Conservation (phyloP, 2,888 invertebrate species). For the Imbricaverruca yamaguchii region DNA sequence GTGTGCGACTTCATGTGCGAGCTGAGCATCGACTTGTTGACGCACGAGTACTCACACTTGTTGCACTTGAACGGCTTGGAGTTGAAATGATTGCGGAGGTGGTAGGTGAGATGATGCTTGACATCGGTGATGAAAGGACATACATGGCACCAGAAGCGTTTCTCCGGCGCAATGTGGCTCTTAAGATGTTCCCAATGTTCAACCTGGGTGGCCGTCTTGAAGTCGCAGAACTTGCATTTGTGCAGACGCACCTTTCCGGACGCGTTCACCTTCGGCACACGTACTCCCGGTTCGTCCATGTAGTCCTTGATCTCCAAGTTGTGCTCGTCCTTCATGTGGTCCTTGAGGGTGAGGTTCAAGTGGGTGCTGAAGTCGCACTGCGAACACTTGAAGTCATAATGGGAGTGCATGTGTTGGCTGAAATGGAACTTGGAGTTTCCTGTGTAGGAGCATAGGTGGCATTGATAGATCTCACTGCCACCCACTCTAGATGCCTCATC, state of each 20-base stretch:
- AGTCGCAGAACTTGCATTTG: slow-evolving; percentile 87
- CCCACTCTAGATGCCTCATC: slow-evolving; percentile 29
- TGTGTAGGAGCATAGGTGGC: slow-evolving; percentile 48
- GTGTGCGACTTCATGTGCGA: slow-evolving; percentile 93
- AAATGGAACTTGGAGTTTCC: slow-evolving; percentile 46
- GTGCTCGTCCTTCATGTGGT: slow-evolving; percentile 48
- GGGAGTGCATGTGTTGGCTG: slow-evolving; percentile 50
- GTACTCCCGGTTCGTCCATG: slow-evolving; percentile 38
- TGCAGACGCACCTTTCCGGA: slow-evolving; percentile 75
- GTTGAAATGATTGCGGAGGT: slow-evolving; percentile 86
- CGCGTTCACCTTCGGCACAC: slow-evolving; percentile 58
- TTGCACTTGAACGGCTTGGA: slow-evolving; percentile 92
- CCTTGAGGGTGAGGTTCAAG: slow-evolving; percentile 47
- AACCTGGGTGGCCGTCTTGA: slow-evolving; percentile 73
- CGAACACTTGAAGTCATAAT: slow-evolving; percentile 49
- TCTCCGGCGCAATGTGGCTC: slow-evolving; percentile 84
- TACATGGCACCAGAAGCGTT: slow-evolving; percentile 77
- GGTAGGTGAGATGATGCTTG: slow-evolving; percentile 97
- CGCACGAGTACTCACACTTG: slow-evolving; percentile 81
- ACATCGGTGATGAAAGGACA: slow-evolving; percentile 98
- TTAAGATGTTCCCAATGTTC: slow-evolving; percentile 90
- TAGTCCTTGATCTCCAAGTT: slow-evolving; percentile 48
- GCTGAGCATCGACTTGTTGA: slow-evolving; percentile 98
- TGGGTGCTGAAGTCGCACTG: slow-evolving; percentile 45
- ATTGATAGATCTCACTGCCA: slow-evolving; percentile 41